These are phyloP conservation scores for Lagria hirta DNA, from an alignment of 2,888 invertebrate genomes.

Conservation along the genomic window DNA sequence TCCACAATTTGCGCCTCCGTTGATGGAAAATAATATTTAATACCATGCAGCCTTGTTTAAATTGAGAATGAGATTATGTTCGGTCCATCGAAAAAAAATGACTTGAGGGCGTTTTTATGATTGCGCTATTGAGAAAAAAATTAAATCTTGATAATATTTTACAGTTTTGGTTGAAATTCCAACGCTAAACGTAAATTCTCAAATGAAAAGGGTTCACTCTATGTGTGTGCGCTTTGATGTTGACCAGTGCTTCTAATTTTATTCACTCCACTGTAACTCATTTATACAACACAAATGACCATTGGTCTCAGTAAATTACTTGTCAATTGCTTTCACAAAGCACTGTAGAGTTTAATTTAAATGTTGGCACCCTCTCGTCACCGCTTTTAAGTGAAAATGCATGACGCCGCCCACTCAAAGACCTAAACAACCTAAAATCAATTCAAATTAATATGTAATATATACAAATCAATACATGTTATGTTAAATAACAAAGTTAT, in stretches of 20 bases:
- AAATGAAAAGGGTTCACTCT: conserved; percentile 36
- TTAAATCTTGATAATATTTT: conserved; percentile 12
- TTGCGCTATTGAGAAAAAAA: conserved; percentile 20
- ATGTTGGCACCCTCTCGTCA: conserved; percentile 41
- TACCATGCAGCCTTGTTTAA: conserved; percentile 43
- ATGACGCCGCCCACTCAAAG: conserved; percentile 26
- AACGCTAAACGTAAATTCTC: conserved; percentile 10
- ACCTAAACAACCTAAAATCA: too few species aligned
- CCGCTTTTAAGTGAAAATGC: conserved; percentile 40
- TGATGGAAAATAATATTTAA: conserved; percentile 44
- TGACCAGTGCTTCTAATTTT: conserved; percentile 49
- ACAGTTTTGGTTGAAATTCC: conserved; percentile 13
- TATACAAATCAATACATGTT: too few species aligned
- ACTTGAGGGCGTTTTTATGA: conserved; percentile 41
- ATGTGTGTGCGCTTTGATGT: conserved; percentile 47
- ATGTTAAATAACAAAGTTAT: too few species aligned
- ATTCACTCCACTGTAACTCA: conserved; percentile 49
- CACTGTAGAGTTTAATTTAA: conserved; percentile 47
- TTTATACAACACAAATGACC: conserved; percentile 51
- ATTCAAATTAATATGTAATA: too few species aligned
- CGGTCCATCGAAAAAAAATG: conserved; percentile 50
- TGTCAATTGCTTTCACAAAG: conserved; percentile 51
- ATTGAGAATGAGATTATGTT: conserved; percentile 50
- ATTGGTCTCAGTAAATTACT: conserved; percentile 51
- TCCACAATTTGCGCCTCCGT: conserved; percentile 30